These are phyloP conservation scores for Cryptocephalus moraei DNA, from an alignment of 2,888 invertebrate species.

Conservation along the genomic window DNA sequence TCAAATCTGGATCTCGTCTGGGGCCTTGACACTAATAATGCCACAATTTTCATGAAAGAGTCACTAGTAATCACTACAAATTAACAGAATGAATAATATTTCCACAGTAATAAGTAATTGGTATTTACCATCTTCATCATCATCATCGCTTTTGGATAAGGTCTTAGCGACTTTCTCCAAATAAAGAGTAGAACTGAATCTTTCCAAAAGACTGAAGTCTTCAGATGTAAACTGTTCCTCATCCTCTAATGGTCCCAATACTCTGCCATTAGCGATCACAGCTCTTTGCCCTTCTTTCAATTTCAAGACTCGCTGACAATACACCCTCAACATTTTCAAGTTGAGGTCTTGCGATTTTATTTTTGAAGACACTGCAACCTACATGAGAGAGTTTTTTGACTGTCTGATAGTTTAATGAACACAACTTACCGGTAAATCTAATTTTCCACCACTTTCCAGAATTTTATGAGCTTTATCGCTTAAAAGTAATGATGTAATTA, in stretches of 20 bases:
- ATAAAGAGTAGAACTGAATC: conserved; percentile 58
- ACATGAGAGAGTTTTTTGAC: conserved; percentile 8
- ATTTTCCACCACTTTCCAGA: conserved; percentile 36
- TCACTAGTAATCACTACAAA: conserved; percentile 53
- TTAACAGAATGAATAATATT: neutral
- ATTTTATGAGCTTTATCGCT: conserved; percentile 38
- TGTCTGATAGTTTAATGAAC: neutral
- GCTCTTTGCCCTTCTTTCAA: conserved; percentile 58
- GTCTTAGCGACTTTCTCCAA: conserved; percentile 60
- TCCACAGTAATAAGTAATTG: neutral
- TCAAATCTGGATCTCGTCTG: conserved; percentile 61
- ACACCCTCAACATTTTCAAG: conserved; percentile 55
- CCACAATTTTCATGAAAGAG: conserved; percentile 66
- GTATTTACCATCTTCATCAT: conserved; percentile 18
- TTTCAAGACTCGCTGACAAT: conserved; percentile 60
- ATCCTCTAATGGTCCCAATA: conserved; percentile 71
- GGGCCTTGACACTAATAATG: conserved; percentile 64
- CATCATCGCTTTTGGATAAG: conserved; percentile 45
- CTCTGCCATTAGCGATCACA: conserved; percentile 78
- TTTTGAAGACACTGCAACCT: conserved; percentile 27
- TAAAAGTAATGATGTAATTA: conserved; percentile 47
- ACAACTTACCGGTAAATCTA: conserved; percentile 47
- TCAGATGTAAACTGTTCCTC: conserved; percentile 72
- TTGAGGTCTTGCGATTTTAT: conserved; percentile 53
- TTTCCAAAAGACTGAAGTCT: conserved; percentile 83